These are phyloP conservation scores for Triops longicaudatus DNA, from an alignment of 1,140 invertebrate genomes.

Conservation along the genomic window DNA sequence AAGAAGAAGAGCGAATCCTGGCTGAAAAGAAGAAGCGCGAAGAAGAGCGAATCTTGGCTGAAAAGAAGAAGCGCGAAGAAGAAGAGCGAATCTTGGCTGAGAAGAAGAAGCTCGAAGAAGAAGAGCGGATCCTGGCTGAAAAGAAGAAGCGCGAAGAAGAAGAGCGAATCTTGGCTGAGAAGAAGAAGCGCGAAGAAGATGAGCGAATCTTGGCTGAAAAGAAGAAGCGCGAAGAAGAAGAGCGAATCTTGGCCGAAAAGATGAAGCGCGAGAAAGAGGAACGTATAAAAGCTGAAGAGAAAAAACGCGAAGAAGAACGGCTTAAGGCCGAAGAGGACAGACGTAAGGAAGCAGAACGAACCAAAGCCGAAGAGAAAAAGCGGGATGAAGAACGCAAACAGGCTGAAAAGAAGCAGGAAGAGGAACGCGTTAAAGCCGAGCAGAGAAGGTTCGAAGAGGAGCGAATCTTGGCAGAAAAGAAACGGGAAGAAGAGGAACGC, in stretches of 20 bases:
- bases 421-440: slow-evolving; percentile 27
- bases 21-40: slow-evolving; percentile 31
- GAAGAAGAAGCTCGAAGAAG: slow-evolving; percentile 23
- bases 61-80: slow-evolving; percentile 33
- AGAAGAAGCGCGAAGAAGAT: neutral
- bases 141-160: slow-evolving; percentile 22
- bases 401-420: slow-evolving; percentile 31
- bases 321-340: too few species aligned
- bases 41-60: slow-evolving; percentile 31
- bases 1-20: slow-evolving; percentile 31
- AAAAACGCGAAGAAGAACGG: too few species aligned
- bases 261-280: too few species aligned
- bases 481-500: slow-evolving; percentile 27
- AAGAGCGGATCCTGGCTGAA: neutral
- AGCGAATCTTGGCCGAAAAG: neutral
- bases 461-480: neutral
- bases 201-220: slow-evolving; percentile 3
- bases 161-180: neutral
- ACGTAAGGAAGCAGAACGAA: neutral
- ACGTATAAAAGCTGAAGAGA: too few species aligned
- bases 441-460: slow-evolving; percentile 3
- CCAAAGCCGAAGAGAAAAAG: neutral
- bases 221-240: slow-evolving; percentile 3
- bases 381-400: slow-evolving; percentile 31
- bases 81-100: slow-evolving; percentile 31